Conservation (phyloP, 2,797 vertebrate species). For the Gymnothorax reevesii region DNA sequence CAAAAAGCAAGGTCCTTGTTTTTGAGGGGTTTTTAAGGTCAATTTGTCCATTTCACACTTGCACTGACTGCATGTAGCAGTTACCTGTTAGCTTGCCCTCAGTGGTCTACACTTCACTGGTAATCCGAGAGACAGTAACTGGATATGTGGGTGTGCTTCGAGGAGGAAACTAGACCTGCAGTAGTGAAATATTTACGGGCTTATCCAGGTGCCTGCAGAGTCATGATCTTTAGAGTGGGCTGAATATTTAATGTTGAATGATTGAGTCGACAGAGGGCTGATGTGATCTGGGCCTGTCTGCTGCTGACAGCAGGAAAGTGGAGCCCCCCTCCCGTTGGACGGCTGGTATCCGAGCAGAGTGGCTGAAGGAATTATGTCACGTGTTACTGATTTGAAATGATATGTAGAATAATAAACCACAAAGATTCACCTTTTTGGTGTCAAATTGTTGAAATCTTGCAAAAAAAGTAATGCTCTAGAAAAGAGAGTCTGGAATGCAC, state of each 20-base stretch:
- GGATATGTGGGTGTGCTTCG: slow-evolving; percentile 36
- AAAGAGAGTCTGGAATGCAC: not conserved
- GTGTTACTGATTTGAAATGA: not conserved
- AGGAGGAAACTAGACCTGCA: slow-evolving; percentile 58
- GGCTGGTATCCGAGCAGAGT: not conserved
- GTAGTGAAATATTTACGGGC: slow-evolving; percentile 67
- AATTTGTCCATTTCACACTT: not conserved
- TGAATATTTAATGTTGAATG: slow-evolving; percentile 70
- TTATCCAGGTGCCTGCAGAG: slow-evolving; percentile 39
- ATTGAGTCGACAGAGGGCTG: slow-evolving; percentile 24
- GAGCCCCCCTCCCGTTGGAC: slow-evolving; percentile 26
- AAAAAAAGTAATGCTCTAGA: not conserved
- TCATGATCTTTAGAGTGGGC: slow-evolving; percentile 43
- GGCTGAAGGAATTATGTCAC: not conserved
- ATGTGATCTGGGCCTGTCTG: slow-evolving; percentile 31
- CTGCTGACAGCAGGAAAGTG: slow-evolving; percentile 48
- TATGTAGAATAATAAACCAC: not conserved
- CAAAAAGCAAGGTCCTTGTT: not conserved
- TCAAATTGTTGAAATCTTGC: not conserved
- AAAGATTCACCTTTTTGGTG: not conserved
- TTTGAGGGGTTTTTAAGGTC: not conserved
- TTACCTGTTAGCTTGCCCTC: not conserved
- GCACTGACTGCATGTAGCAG: not conserved
- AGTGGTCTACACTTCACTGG: not conserved
- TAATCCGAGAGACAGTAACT: slow-evolving; percentile 39